A percentile compares a stretch with the other conserved stretches of the same genome.
Conservation (phyloP, 1,140 invertebrate genomes). For the Dufourea novaeangliae region DNA sequence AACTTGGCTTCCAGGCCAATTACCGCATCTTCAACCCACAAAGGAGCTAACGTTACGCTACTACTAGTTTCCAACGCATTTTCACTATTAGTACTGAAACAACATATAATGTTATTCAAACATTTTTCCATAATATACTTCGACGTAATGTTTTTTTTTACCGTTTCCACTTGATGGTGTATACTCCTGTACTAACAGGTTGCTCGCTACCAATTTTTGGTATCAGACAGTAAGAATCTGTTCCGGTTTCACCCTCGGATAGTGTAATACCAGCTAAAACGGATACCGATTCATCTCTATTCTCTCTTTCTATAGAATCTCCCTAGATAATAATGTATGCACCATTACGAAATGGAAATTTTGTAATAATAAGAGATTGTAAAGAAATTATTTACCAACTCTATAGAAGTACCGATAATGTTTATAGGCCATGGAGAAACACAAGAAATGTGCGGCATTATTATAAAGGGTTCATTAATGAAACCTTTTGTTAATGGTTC, state of each 20-base stretch:
- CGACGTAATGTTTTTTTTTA: slow-evolving; percentile 73
- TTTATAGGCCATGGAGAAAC: slow-evolving; percentile 87
- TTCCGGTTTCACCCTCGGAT: slow-evolving; percentile 80
- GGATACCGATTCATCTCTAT: slow-evolving; percentile 61
- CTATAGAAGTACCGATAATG: slow-evolving; percentile 85
- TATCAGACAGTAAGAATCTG: slow-evolving; percentile 81
- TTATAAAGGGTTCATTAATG: slow-evolving; percentile 85
- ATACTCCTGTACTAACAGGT: slow-evolving; percentile 85
- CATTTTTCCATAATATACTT: slow-evolving; percentile 1
- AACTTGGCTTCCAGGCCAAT: slow-evolving; percentile 88
- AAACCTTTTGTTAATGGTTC: slow-evolving; percentile 86
- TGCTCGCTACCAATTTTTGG: slow-evolving; percentile 82
- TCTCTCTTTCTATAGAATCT: slow-evolving; percentile 73
- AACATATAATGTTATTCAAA: slow-evolving; percentile 22
- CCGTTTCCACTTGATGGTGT: slow-evolving; percentile 89
- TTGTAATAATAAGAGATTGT: background rate
- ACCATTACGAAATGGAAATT: background rate
- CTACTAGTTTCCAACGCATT: slow-evolving; percentile 77
- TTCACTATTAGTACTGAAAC: slow-evolving; percentile 70
- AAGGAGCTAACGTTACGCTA: slow-evolving; percentile 82
- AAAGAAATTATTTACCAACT: slow-evolving; percentile 81
- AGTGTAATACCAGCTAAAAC: slow-evolving; percentile 74
- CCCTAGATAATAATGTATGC: slow-evolving; percentile 57
- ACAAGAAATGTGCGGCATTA: slow-evolving; percentile 87
- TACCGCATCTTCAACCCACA: slow-evolving; percentile 85